Percentiles rank a stretch among this genome's conserved stretches.
phyloP scores from a whole-genome alignment of 2,113 vertebrate species.

The Solea solea region DNA sequence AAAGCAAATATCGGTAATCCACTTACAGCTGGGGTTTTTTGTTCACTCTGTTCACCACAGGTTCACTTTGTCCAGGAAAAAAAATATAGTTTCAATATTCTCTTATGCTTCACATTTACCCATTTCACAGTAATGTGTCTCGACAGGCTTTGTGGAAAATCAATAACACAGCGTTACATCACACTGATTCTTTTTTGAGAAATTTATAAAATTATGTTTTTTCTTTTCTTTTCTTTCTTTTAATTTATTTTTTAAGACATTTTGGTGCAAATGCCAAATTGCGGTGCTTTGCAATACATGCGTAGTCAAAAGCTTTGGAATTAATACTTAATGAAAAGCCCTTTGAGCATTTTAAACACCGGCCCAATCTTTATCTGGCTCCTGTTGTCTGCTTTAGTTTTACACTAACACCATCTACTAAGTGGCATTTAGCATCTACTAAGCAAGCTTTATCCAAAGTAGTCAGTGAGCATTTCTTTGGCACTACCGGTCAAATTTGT shows the following conservation, averaged over 20 bases:
- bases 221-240: neutral
- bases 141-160: conserved; percentile 34
- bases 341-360: neutral
- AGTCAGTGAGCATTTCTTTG: neutral
- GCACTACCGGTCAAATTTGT: conserved; percentile 4
- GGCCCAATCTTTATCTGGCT: neutral
- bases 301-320: neutral
- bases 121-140: conserved; percentile 30
- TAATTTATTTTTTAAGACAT: too few species aligned
- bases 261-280: neutral
- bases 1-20: neutral
- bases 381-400: neutral
- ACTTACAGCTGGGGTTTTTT: neutral
- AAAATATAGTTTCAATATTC: conserved; percentile 21
- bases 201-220: neutral
- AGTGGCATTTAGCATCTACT: too few species aligned
- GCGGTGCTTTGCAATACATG: neutral
- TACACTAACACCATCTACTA: neutral
- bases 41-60: neutral
- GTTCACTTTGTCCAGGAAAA: conserved; percentile 1
- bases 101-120: conserved; percentile 39
- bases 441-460: neutral
- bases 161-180: conserved; percentile 32
- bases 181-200: neutral
- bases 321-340: neutral